These are phyloP conservation scores for Bradynema listronoti DNA, from an alignment of 1,140 invertebrate genomes.

Conservation along the genomic window DNA sequence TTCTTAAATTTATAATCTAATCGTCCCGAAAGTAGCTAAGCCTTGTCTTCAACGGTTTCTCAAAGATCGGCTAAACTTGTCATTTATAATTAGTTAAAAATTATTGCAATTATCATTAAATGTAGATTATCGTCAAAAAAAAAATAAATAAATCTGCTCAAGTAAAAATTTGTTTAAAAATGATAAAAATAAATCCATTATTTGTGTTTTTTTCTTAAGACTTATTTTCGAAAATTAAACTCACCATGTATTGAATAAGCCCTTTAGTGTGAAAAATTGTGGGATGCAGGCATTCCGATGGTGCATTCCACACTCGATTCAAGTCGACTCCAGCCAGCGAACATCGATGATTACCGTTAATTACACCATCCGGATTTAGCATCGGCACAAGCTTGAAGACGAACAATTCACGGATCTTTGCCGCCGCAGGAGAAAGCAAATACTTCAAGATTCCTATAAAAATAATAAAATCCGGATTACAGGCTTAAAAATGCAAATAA, in stretches of 20 bases:
- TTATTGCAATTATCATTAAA: too few relatives aligned
- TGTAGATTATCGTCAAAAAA: too few relatives aligned
- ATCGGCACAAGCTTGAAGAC: constrained; percentile 87
- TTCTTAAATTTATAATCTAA: too few relatives aligned
- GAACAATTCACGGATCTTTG: constrained; percentile 59
- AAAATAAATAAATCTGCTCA: constrained; percentile 2
- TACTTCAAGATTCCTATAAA: constrained; percentile 24
- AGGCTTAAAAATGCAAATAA: constrained; percentile 6
- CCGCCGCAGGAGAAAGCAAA: constrained; percentile 30
- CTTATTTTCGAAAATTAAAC: too few relatives aligned
- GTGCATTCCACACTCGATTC: constrained; percentile 81
- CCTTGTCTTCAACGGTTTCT: too few relatives aligned
- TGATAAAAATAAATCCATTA: too few relatives aligned
- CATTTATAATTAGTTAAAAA: too few relatives aligned
- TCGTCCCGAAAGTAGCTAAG: too few relatives aligned
- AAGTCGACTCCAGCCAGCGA: constrained; percentile 68
- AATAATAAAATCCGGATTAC: too few relatives aligned
- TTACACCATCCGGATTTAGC: constrained; percentile 79
- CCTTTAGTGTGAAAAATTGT: constrained; percentile 87
- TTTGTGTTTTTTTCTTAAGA: too few relatives aligned
- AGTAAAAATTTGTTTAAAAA: too few relatives aligned
- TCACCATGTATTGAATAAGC: constrained; percentile 55
- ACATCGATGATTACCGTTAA: constrained; percentile 79
- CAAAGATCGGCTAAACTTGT: too few relatives aligned
- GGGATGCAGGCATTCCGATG: constrained; percentile 71